Conservation (phyloP, 2,113 vertebrate species). For the Indri indri region DNA sequence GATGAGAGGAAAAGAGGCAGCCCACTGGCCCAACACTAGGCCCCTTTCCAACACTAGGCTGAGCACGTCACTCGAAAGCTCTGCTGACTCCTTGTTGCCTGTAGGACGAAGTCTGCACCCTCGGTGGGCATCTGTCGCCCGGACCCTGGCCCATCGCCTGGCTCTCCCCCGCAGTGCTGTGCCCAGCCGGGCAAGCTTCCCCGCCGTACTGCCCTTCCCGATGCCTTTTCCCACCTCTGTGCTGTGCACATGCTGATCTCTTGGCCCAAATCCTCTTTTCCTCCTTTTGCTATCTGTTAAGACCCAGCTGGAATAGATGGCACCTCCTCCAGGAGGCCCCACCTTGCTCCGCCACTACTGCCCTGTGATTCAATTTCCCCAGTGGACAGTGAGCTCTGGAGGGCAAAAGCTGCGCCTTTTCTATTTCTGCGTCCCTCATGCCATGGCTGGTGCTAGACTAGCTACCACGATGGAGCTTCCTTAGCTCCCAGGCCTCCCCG, state of each 20-base stretch:
- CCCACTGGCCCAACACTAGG: neutral
- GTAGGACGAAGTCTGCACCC: neutral
- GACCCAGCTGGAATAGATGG: neutral
- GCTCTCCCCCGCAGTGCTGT: accelerated
- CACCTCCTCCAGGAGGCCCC: neutral
- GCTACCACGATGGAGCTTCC: neutral
- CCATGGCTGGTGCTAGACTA: neutral
- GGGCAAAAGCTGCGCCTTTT: neutral
- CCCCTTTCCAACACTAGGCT: neutral
- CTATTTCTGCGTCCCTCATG: neutral
- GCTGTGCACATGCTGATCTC: neutral
- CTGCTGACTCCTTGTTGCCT: neutral
- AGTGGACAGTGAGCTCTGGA: neutral
- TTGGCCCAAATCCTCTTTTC: neutral
- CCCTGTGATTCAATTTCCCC: neutral
- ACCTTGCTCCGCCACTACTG: neutral
- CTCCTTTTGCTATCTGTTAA: neutral
- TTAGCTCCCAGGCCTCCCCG: neutral
- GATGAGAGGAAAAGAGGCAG: conserved; percentile 54
- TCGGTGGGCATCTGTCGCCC: neutral
- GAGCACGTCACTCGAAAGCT: neutral
- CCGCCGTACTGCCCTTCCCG: neutral
- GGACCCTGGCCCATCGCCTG: neutral
- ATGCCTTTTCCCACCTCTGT: neutral
- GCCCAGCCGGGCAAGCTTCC: neutral